phyloP scores from a whole-genome alignment of 1,140 invertebrate genomes.

The Augochlora pura region DNA sequence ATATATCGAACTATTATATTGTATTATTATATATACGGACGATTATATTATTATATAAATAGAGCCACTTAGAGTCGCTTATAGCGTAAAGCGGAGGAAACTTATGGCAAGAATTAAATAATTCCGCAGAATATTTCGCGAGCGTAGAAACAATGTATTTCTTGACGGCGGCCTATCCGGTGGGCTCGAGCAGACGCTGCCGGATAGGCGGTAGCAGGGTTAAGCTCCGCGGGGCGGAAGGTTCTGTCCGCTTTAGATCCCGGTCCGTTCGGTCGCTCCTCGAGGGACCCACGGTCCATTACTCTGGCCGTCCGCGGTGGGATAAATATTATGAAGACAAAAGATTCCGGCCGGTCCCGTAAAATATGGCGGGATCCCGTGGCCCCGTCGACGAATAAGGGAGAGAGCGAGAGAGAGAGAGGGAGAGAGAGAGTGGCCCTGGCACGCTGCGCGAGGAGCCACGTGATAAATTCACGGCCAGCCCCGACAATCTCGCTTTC shows the following conservation, averaged over 20 bases:
- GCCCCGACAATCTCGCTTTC: conserved; percentile 58
- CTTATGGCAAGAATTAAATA: no score
- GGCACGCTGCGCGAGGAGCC: conserved; percentile 28
- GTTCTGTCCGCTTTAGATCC: conserved; percentile 56
- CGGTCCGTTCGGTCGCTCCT: conserved; percentile 52
- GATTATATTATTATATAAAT: no score
- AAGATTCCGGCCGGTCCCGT: conserved; percentile 68
- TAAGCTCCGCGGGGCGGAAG: conserved; percentile 34
- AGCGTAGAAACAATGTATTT: no score
- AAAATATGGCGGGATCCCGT: conserved; percentile 64
- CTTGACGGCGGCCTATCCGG: no score
- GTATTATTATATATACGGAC: no score
- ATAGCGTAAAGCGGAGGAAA: no score
- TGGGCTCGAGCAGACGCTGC: no score
- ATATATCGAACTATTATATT: no score
- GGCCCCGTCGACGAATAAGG: neutral
- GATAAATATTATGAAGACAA: conserved; percentile 77
- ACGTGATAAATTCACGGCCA: conserved; percentile 66
- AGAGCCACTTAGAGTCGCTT: no score
- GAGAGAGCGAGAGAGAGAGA: no score
- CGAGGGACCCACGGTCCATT: conserved; percentile 59
- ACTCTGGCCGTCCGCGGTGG: conserved; percentile 60
- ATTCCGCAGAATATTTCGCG: no score
- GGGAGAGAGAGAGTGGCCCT: neutral
- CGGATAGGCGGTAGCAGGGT: neutral